Evolutionary conservation across 2,888 invertebrate species (phyloP).

Genomic region (Callyntrura guangdongensis): DNA sequence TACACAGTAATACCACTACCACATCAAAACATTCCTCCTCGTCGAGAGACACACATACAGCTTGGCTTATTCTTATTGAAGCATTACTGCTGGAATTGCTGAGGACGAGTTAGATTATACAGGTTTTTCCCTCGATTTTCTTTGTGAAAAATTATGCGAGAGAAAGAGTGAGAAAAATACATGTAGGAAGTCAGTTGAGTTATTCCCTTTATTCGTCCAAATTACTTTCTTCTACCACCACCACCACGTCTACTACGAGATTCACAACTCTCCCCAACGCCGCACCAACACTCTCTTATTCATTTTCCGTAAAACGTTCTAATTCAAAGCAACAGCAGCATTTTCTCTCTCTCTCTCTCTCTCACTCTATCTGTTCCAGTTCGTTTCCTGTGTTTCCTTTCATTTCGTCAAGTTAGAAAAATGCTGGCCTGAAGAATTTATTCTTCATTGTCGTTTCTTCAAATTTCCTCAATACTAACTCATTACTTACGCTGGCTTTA

Average conservation of each 20-base stretch:
- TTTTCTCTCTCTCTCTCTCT: neutral
- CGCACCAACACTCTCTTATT: conserved; percentile 44
- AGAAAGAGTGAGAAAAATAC: neutral
- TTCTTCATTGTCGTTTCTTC: neutral
- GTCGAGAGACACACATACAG: neutral
- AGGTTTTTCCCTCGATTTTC: conserved; percentile 14
- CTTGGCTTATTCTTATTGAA: neutral
- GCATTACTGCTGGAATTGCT: conserved; percentile 13
- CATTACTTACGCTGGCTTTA: conserved; percentile 25
- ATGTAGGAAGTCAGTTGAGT: conserved; percentile 43
- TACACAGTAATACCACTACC: neutral
- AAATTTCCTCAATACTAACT: conserved; percentile 27
- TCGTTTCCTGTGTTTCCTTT: conserved; percentile 33
- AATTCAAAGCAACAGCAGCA: conserved; percentile 4
- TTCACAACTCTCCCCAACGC: neutral
- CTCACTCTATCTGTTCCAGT: conserved; percentile 34
- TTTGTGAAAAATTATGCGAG: conserved; percentile 41
- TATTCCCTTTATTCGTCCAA: conserved; percentile 57
- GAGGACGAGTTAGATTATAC: neutral
- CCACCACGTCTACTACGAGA: neutral
- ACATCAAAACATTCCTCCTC: conserved; percentile 49
- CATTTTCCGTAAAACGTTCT: conserved; percentile 41
- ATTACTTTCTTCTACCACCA: conserved; percentile 40
- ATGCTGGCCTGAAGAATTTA: conserved; percentile 23
- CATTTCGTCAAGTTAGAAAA: conserved; percentile 7